phyloP scores from a whole-genome alignment of 2,888 invertebrate genomes.

The Meloe dianella region DNA sequence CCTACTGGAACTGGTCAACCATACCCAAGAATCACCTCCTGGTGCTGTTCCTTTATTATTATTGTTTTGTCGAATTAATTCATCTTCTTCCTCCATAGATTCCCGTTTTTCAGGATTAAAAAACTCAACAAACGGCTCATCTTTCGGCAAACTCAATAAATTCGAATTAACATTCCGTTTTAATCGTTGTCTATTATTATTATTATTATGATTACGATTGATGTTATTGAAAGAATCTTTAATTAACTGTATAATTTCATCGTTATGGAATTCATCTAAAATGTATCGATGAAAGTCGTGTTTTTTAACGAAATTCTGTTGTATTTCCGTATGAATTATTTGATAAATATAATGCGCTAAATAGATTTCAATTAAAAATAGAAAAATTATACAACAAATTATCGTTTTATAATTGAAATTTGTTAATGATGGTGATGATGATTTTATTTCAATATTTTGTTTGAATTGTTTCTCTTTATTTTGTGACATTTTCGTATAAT shows the following conservation, averaged over 20 bases:
- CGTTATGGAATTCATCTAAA: constrained; percentile 48
- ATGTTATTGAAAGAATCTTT: constrained; percentile 39
- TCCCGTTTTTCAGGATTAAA: constrained; percentile 73
- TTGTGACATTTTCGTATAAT: background rate
- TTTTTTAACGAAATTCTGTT: constrained; percentile 52
- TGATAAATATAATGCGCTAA: constrained; percentile 57
- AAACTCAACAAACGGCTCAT: constrained; percentile 72
- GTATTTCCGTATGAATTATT: constrained; percentile 55
- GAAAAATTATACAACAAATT: constrained; percentile 56
- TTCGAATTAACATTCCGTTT: constrained; percentile 48
- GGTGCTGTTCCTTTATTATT: constrained; percentile 72
- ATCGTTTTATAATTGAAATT: constrained; percentile 58
- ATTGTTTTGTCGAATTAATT: constrained; percentile 65
- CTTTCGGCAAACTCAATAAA: constrained; percentile 46
- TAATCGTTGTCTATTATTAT: constrained; percentile 26
- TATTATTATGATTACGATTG: constrained; percentile 14
- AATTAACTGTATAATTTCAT: constrained; percentile 47
- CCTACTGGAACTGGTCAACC: constrained; percentile 85
- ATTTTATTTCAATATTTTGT: background rate
- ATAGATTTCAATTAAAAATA: constrained; percentile 56
- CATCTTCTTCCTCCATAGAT: constrained; percentile 63
- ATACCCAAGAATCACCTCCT: constrained; percentile 82
- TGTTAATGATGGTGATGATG: constrained; percentile 21
- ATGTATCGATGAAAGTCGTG: constrained; percentile 50
- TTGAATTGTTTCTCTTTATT: background rate